phyloP scores from a whole-genome alignment of 2,113 vertebrate species.

The Indicator maculatus region DNA sequence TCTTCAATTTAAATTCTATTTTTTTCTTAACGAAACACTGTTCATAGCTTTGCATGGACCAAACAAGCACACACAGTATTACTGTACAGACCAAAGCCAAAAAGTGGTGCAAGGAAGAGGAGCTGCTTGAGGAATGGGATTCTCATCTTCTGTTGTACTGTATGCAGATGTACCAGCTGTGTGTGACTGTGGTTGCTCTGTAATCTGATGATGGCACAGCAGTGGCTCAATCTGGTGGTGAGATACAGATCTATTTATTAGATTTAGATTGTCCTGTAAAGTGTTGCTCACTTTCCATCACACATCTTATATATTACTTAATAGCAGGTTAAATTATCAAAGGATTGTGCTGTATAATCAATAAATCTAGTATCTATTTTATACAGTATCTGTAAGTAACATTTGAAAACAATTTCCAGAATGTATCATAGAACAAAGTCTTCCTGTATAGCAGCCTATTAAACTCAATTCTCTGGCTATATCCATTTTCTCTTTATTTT shows the following conservation, averaged over 20 bases:
- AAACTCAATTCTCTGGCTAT: slow-evolving; percentile 64
- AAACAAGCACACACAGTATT: slow-evolving; percentile 68
- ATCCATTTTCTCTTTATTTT: slow-evolving; percentile 29
- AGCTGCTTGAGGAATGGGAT: slow-evolving; percentile 65
- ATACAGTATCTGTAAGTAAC: slow-evolving; percentile 67
- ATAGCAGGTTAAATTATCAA: slow-evolving; percentile 34
- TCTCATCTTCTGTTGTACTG: slow-evolving; percentile 34
- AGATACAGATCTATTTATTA: slow-evolving; percentile 47
- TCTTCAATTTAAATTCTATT: slow-evolving; percentile 39
- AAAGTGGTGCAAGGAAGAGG: slow-evolving; percentile 55
- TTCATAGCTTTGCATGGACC: slow-evolving; percentile 77
- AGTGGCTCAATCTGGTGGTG: slow-evolving; percentile 51
- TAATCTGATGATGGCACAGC: slow-evolving; percentile 44
- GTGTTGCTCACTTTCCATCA: slow-evolving; percentile 41
- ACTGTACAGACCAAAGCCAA: slow-evolving; percentile 69
- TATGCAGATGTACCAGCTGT: not conserved
- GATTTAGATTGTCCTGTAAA: slow-evolving; percentile 54
- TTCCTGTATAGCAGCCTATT: slow-evolving; percentile 69
- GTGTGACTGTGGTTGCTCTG: slow-evolving; percentile 66
- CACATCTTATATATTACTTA: slow-evolving; percentile 55
- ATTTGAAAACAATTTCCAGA: slow-evolving; percentile 68
- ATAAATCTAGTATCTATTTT: slow-evolving; percentile 76
- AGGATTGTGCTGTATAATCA: slow-evolving; percentile 62
- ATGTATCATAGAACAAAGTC: slow-evolving; percentile 69
- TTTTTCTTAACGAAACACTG: slow-evolving; percentile 57